Conservation (phyloP, 2,113 vertebrate genomes). For the Chunga burmeisteri region DNA sequence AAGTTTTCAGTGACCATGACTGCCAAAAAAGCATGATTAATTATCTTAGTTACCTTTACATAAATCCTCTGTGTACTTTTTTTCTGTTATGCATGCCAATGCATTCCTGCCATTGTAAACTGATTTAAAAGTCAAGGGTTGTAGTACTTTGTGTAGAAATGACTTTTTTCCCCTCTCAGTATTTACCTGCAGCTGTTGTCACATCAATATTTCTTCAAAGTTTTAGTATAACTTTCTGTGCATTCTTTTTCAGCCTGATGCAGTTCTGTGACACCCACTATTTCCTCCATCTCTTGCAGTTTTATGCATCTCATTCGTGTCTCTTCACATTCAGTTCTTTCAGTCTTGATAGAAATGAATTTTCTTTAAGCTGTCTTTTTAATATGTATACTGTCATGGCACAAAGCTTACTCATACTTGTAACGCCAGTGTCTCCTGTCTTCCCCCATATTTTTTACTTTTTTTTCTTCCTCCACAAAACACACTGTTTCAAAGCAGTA, state of each 20-base stretch:
- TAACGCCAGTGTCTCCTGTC: not conserved
- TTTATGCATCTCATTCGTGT: not conserved
- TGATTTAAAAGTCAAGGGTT: not conserved
- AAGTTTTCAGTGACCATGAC: not conserved
- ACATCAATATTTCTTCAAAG: not conserved
- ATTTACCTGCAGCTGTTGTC: not conserved
- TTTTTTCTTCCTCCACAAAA: not conserved
- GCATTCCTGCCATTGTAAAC: not conserved
- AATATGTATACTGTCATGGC: not conserved
- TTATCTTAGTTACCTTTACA: not conserved
- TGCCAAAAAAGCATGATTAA: not conserved
- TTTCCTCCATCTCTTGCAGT: not conserved
- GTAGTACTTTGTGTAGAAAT: not conserved
- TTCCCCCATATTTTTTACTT: not conserved
- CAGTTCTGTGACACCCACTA: not conserved
- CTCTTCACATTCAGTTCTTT: not conserved
- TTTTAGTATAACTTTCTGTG: not conserved
- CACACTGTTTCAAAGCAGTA: not conserved
- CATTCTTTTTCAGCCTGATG: not conserved
- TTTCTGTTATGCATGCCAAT: not conserved
- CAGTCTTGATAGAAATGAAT: not conserved
- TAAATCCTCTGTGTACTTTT: not conserved
- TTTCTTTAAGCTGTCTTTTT: constrained; percentile 8
- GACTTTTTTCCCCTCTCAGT: not conserved
- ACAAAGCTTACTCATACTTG: not conserved